Base-by-base conservation (phyloP, 92 coral and sea anemone species). In the Blastomussa wellsi region DNA sequence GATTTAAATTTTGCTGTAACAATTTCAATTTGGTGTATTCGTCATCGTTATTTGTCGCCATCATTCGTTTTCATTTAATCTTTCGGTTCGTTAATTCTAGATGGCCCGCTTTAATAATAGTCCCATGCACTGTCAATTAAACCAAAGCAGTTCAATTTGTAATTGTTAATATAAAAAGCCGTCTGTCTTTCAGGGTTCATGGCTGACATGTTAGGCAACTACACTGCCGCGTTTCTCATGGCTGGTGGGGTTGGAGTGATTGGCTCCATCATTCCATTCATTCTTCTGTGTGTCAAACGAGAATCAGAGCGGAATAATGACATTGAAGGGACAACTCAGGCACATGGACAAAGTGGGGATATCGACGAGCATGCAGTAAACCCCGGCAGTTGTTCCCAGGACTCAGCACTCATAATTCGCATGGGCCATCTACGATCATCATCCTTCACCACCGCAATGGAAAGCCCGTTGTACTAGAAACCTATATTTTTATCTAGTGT, bases 181-280 rank as follows among this genome's bases (percentile, higher is more conserved):
- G 33, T 62, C 68, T 62, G 6, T 26, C 16, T 62, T 62, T 16
- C 35, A 62, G 68, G 68, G 68, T 9, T 84, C 8, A 84, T 84
- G 81, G 81, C 87, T 3, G 87, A 84, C 37, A 59, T n/a, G 20
- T 20, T 66, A 14, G 81, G 74, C 24, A 33, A 72, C 44, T 84
- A 84, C 53, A 57, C 32, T 75, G 66, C 75, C 15, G 87, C 87
- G 36, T 84, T 84, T 75, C 82, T 84, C 20, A 29, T 84, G 75
- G 82, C 82, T 24, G 87, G 87, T 65, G 81, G 75, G 44, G 75
- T 74, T 32, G 74, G 77, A 36, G 35, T 84, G 4, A 36, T 84
- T 38, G 79, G 62, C 14, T 84, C 80, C 6, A 38, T 76, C 42
- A 29, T 84, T 39, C 87, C 81, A 33, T 84, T 76, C 62, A 20